Conservation (phyloP, 2,113 vertebrate genomes). For the Cinclus cinclus region DNA sequence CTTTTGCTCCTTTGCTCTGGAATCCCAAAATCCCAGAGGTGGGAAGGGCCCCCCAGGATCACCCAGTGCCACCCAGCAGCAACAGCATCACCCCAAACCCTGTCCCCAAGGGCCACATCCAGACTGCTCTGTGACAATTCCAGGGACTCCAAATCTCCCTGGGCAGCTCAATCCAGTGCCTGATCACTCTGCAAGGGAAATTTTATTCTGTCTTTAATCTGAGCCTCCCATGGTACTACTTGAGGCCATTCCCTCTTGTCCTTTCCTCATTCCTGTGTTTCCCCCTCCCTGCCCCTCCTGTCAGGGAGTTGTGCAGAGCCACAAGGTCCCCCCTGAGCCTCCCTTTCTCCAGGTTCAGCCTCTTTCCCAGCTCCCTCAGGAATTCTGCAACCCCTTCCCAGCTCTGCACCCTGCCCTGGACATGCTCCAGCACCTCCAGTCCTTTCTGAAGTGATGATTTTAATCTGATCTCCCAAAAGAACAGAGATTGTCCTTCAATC, state of each 20-base stretch:
- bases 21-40: background rate
- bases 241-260: rapidly evolving
- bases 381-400: background rate
- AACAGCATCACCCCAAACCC: background rate
- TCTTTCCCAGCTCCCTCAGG: background rate
- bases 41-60: background rate
- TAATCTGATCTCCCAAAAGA: background rate
- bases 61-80: background rate
- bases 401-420: background rate
- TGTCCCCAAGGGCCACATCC: background rate
- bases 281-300: background rate
- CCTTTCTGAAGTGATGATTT: background rate
- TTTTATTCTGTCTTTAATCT: too few species aligned
- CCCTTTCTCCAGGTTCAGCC: background rate
- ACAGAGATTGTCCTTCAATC: background rate
- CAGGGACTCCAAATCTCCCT: background rate
- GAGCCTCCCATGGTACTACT: rapidly evolving
- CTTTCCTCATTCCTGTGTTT: background rate
- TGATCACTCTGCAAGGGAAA: rapidly evolving
- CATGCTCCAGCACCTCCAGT: background rate
- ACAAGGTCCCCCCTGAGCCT: background rate
- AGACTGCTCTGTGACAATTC: background rate
- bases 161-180: background rate
- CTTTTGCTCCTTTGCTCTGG: background rate
- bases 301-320: background rate